Evolutionary conservation across 2,888 invertebrate genomes (phyloP).

Genomic region (Lasioglossum calceatum): DNA sequence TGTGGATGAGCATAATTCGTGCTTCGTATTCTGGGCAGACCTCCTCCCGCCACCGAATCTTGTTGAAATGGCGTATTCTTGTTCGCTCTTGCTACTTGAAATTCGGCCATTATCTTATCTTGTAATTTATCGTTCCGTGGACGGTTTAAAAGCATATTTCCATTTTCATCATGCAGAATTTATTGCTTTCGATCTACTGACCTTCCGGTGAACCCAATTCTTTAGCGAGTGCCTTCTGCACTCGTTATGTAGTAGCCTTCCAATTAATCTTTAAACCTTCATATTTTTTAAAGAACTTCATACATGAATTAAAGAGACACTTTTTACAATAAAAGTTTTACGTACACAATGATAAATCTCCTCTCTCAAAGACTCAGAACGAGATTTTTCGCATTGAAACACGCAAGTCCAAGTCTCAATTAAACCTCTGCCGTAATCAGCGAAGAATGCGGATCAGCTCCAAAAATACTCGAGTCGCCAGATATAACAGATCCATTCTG

Average conservation of each 20-base stretch:
- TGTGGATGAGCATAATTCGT: slow-evolving; percentile 24
- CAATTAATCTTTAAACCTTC: background rate
- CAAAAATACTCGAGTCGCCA: background rate
- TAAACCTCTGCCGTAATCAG: background rate
- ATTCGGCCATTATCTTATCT: background rate
- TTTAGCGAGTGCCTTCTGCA: background rate
- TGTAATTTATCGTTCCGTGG: background rate
- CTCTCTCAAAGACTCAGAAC: background rate
- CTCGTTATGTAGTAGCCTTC: background rate
- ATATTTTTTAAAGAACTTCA: too few relatives aligned
- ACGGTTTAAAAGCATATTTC: background rate
- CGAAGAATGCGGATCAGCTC: background rate
- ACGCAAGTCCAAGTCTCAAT: background rate
- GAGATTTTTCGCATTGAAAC: background rate
- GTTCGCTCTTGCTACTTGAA: background rate
- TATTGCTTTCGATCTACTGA: background rate
- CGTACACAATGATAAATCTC: background rate
- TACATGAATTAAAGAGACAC: background rate
- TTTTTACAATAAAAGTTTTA: background rate
- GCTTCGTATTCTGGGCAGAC: background rate
- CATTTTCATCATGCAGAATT: background rate
- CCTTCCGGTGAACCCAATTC: background rate
- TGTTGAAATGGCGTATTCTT: background rate
- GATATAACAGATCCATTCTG: background rate
- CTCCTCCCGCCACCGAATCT: background rate